Evolutionary conservation across 2,888 invertebrate genomes (phyloP).

Genomic region (Melanophora roralis): DNA sequence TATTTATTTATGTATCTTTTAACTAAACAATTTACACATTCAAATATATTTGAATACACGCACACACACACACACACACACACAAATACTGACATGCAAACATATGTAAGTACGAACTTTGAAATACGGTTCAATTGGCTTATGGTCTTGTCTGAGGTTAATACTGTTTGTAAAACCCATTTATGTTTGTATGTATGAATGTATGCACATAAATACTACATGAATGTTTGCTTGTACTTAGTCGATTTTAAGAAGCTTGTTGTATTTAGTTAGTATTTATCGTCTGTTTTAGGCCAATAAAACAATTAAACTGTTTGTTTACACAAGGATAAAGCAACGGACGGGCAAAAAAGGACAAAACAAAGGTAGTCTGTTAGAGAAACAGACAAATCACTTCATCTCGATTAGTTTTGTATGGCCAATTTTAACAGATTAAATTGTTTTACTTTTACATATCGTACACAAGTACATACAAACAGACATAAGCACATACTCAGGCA

Average conservation of each 20-base stretch:
- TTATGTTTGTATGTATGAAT: conserved; percentile 31
- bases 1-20: conserved; percentile 29
- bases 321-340: conserved; percentile 34
- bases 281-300: conserved; percentile 51
- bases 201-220: background rate
- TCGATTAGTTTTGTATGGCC: conserved; percentile 41
- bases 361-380: conserved; percentile 27
- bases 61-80: background rate
- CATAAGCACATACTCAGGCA: background rate
- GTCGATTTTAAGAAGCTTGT: conserved; percentile 39
- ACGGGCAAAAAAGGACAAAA: too few relatives aligned
- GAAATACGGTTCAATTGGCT: conserved; percentile 58
- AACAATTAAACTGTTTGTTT: conserved; percentile 60
- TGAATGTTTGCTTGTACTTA: background rate
- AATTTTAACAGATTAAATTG: conserved; percentile 31
- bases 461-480: background rate
- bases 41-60: background rate
- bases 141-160: conserved; percentile 61
- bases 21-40: background rate
- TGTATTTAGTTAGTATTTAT: conserved; percentile 9
- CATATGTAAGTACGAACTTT: conserved; percentile 43
- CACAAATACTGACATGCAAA: background rate
- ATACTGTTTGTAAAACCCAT: conserved; percentile 56
- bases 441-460: background rate
- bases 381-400: conserved; percentile 49